Conservation (phyloP, 1,140 invertebrate genomes). For the Euglossa dilemma region DNA sequence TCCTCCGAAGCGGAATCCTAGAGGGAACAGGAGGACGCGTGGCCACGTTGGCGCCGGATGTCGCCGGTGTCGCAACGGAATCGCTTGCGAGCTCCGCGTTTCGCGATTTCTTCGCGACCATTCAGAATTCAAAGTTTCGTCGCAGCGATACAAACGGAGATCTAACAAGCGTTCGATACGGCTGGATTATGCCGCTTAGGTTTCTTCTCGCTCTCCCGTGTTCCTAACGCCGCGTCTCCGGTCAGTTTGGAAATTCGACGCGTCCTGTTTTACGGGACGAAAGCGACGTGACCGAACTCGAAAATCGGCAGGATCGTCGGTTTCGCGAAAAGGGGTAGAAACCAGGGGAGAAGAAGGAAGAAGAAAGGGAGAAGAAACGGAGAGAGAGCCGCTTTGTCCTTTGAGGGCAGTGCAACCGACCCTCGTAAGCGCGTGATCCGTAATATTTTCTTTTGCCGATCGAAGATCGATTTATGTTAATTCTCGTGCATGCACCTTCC, state of each 20-base stretch:
- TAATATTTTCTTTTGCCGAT: constrained; percentile 9
- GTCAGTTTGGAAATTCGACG: too few relatives aligned
- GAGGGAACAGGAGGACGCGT: background rate
- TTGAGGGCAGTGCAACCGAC: background rate
- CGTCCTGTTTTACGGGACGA: too few relatives aligned
- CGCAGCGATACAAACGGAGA: background rate
- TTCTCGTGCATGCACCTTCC: background rate
- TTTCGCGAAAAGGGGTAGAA: background rate
- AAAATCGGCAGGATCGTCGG: too few relatives aligned
- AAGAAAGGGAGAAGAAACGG: too few relatives aligned
- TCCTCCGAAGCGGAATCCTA: background rate
- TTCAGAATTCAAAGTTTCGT: constrained; percentile 15
- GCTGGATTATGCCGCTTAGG: background rate
- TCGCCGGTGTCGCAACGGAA: background rate
- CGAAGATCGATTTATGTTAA: constrained; percentile 21
- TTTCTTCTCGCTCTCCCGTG: background rate
- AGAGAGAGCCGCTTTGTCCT: background rate
- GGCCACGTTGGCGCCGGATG: background rate
- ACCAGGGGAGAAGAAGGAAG: too few relatives aligned
- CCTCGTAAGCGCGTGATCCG: background rate
- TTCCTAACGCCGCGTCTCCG: background rate
- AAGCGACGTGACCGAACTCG: too few relatives aligned
- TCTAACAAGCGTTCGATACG: background rate
- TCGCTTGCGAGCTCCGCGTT: background rate
- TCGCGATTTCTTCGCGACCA: background rate